These are phyloP conservation scores for Druceiella hillmani DNA, from an alignment of 2,888 invertebrate genomes.

Conservation along the genomic window DNA sequence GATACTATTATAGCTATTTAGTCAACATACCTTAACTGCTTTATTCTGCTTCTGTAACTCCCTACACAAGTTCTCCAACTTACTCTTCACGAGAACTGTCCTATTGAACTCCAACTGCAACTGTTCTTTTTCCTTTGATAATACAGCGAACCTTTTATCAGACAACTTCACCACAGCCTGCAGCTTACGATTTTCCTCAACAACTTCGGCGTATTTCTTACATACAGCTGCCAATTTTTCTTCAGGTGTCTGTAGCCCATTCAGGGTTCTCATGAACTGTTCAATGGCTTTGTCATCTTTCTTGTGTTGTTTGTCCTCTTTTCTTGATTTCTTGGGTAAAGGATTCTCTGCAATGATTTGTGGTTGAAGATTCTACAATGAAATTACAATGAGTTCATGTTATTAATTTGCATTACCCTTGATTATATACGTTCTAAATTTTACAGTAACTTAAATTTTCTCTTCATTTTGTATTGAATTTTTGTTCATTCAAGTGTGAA, in stretches of 20 bases:
- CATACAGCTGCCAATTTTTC: conserved; percentile 66
- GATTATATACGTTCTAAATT: no score
- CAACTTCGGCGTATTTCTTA: conserved; percentile 70
- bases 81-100: conserved; percentile 72
- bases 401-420: no score
- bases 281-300: conserved; percentile 59
- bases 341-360: no score
- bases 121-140: conserved; percentile 74
- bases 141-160: conserved; percentile 52
- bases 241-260: conserved; percentile 52
- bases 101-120: conserved; percentile 79
- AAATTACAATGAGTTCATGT: no score
- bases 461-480: no score
- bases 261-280: conserved; percentile 60
- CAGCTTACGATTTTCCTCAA: conserved; percentile 64
- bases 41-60: conserved; percentile 92
- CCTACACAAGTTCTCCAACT: conserved; percentile 84
- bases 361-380: no score
- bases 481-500: no score
- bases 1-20: no score
- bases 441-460: no score
- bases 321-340: conserved; percentile 38
- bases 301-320: conserved; percentile 37
- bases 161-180: conserved; percentile 53
- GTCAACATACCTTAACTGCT: conserved; percentile 71